Evolutionary conservation across 2,888 invertebrate species (phyloP), one percentile per base, ranked within the genome.

Genomic region (Pterobdella sp.): DNA sequence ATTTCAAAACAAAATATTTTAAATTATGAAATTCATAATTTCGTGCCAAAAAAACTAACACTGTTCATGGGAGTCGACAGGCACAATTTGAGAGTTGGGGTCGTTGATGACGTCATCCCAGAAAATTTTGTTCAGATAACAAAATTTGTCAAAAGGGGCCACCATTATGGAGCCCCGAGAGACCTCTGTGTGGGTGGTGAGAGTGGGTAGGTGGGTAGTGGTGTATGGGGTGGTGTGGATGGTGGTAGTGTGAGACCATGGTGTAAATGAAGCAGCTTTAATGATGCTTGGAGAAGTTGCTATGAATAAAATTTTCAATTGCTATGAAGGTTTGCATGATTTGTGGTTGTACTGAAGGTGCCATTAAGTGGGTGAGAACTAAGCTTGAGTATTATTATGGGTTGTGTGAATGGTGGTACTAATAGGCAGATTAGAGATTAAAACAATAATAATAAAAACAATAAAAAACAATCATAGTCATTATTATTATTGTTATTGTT

Each of bases 171-270:
- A 1, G 37, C 68, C 68, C 10, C 42, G 7, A 22, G 68, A 68
- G n/a, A 68, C 37, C 37, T 68, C 68, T 68, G 42, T 35, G 7
- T 26, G 49, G 22, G 49, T 42, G 49, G 49, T 42, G 49, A 42
- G 22, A 42, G 49, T 7, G 49, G 49, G 49, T 42, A 22, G 49
- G 22, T 14, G 49, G 22, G 49, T 42, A 22, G 22, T 7, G 49
- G 49, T 14, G 49, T 7, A 14, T 7, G 49, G 49, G 7, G 49
- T 42, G 49, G 49, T 22, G 49, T 7, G 49, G 49, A 42, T 42
- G 22, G 22, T 7, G 49, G 49, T 14, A 42, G 22, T 42, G 49
- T 14, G 49, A 42, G 49, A 42, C 22, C 10, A 42, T 42, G 49
- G 22, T 42, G 49, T 14, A 22, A 22, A 42, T 42, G 49, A 42